A percentile compares a stretch with the other conserved stretches of the same genome.
phyloP scores from a whole-genome alignment of 1,140 invertebrate genomes.

The Mactra quadrangularis region DNA sequence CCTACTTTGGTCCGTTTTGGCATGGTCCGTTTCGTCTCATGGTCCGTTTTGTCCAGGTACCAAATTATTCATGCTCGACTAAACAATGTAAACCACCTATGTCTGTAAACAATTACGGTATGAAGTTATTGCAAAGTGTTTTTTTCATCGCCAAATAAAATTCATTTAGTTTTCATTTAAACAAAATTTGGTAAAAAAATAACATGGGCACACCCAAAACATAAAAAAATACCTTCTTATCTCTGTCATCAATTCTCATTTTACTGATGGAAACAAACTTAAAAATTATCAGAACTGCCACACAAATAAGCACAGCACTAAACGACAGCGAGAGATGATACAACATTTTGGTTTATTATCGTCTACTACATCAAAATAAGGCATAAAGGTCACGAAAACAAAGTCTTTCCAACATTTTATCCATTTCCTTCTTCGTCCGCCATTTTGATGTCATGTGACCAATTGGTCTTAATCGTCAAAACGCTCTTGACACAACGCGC shows the following conservation, averaged over 20 bases:
- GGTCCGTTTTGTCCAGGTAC: no score
- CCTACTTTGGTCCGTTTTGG: no score
- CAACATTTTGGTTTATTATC: conserved; percentile 36
- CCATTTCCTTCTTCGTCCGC: conserved; percentile 20
- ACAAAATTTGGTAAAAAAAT: no score
- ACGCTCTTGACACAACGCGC: background rate
- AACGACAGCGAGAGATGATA: conserved; percentile 61
- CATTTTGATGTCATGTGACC: conserved; percentile 64
- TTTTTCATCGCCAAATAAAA: no score
- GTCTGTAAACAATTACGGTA: no score
- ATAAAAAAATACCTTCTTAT: conserved; percentile 45
- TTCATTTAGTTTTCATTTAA: no score
- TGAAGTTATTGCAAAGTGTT: no score
- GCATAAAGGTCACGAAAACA: no score
- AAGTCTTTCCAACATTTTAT: background rate
- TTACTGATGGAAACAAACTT: conserved; percentile 66
- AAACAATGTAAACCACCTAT: no score
- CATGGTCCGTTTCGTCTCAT: no score
- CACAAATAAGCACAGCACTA: conserved; percentile 47
- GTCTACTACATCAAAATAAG: no score
- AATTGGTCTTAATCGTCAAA: background rate
- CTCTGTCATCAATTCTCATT: conserved; percentile 52
- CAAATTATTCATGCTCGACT: no score
- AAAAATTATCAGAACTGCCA: conserved; percentile 53
- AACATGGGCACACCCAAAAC: background rate